Evolutionary conservation across 1,140 invertebrate species (phyloP).

Genomic region (Ips nitidus): DNA sequence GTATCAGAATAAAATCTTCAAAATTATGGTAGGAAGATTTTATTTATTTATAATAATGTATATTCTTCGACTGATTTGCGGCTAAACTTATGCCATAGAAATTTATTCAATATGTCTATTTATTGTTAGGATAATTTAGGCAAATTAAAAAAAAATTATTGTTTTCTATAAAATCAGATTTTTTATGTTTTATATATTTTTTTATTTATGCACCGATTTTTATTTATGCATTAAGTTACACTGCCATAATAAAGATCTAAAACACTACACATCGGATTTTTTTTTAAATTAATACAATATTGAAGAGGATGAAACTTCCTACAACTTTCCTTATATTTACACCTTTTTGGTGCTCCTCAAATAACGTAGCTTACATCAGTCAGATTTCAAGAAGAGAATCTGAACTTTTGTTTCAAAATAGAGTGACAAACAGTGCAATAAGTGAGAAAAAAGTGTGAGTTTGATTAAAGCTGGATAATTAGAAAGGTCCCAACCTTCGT

Average conservation of each 20-base stretch:
- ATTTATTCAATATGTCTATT: slow-evolving; percentile 18
- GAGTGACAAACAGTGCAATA: too few species aligned
- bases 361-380: too few species aligned
- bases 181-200: slow-evolving; percentile 29
- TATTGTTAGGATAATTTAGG: slow-evolving; percentile 24
- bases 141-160: slow-evolving; percentile 15
- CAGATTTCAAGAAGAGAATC: too few species aligned
- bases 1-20: neutral
- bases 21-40: neutral
- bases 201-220: slow-evolving; percentile 33
- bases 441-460: too few species aligned
- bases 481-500: too few species aligned
- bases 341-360: too few species aligned
- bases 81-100: slow-evolving; percentile 27
- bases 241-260: slow-evolving; percentile 25
- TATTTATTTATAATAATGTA: neutral
- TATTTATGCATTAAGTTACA: slow-evolving; percentile 35
- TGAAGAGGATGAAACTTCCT: too few species aligned
- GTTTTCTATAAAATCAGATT: slow-evolving; percentile 16
- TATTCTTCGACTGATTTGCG: slow-evolving; percentile 19
- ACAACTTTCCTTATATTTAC: too few species aligned
- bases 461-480: too few species aligned
- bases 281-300: neutral
- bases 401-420: too few species aligned
- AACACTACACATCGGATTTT: slow-evolving; percentile 2